Base-by-base conservation (phyloP, 1,140 invertebrate species). In the Myzus persicae region DNA sequence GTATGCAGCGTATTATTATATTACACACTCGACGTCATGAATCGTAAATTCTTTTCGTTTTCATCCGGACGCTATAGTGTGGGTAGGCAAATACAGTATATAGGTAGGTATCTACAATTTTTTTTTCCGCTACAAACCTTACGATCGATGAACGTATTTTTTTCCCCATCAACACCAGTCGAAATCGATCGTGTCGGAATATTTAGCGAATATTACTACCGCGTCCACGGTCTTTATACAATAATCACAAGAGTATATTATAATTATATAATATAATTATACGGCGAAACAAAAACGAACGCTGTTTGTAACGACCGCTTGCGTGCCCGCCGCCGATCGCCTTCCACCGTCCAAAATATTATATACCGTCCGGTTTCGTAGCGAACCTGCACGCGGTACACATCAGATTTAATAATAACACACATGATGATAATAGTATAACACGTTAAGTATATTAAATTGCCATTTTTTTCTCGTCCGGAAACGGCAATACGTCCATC, bases 11-110 rank as follows among this genome's bases (percentile, higher is more conserved):
- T 76, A 76, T 76, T 76, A 76, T 76, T 67, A 67, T 67, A 67
- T 76, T 67, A n/a, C 31, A 76, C 59, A 76, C 59, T 76, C 14
- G 31, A n/a, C 31, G 59, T 38, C 76, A 82, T 38, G 76, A 84
- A 84, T 40, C 38, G 82, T 87, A 44, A 44, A 44, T 87, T 44
- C 9, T 44, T 87, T 87, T 87, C 84, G 42, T 31, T 87, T 87
- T 87, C 40, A 87, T 87, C 38, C 11, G 82, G 24, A 76, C 59
- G 11, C 31, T 76, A 4, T n/a, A n/a, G n/a, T n/a, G n/a, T n/a
- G 31, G n/a, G 20, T 18, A 5, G 31, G 31, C 36, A 59, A 59
- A 59, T 59, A 51, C 51, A 24, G 48, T 51, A 59, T 31, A 46
- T 59, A 54, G 42, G 42, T 54, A 24, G 51, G 24, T 54, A 51